These are phyloP conservation scores for Drosophila pallidifrons DNA, from an alignment of 1,140 invertebrate species.

Conservation along the genomic window DNA sequence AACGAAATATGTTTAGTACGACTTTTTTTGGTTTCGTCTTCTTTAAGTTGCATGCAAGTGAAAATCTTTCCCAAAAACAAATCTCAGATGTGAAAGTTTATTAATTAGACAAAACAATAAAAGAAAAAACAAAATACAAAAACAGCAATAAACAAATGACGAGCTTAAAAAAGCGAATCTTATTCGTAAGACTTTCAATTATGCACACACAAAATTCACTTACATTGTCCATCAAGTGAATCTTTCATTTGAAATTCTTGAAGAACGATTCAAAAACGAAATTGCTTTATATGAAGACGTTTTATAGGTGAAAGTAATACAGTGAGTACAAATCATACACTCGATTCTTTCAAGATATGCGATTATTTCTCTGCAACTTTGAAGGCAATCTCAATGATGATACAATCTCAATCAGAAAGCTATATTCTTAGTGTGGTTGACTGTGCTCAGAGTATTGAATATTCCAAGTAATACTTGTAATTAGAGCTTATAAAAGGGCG, in stretches of 20 bases:
- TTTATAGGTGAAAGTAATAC: too few species aligned
- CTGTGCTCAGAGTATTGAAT: background rate
- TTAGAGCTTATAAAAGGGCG: slow-evolving; percentile 28
- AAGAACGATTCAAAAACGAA: too few species aligned
- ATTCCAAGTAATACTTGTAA: slow-evolving; percentile 14
- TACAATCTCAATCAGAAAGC: too few species aligned
- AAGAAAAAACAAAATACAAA: slow-evolving; percentile 20
- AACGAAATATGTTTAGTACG: slow-evolving; percentile 20
- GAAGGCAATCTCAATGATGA: too few species aligned
- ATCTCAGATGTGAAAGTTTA: slow-evolving; percentile 78
- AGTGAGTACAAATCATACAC: too few species aligned
- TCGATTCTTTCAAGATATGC: too few species aligned
- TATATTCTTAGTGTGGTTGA: too few species aligned
- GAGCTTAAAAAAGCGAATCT: slow-evolving; percentile 18
- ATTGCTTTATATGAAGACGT: too few species aligned
- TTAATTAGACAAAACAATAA: slow-evolving; percentile 70
- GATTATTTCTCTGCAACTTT: too few species aligned
- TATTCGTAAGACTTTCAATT: slow-evolving; percentile 4
- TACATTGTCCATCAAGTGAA: background rate
- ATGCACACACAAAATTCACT: slow-evolving; percentile 6
- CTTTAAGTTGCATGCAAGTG: slow-evolving; percentile 61
- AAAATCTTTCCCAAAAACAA: slow-evolving; percentile 60
- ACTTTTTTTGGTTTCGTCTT: slow-evolving; percentile 27
- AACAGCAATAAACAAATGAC: slow-evolving; percentile 10
- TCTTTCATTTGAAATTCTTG: too few species aligned